Base-by-base conservation (phyloP, 2,888 invertebrate species). In the Vanessa cardui region DNA sequence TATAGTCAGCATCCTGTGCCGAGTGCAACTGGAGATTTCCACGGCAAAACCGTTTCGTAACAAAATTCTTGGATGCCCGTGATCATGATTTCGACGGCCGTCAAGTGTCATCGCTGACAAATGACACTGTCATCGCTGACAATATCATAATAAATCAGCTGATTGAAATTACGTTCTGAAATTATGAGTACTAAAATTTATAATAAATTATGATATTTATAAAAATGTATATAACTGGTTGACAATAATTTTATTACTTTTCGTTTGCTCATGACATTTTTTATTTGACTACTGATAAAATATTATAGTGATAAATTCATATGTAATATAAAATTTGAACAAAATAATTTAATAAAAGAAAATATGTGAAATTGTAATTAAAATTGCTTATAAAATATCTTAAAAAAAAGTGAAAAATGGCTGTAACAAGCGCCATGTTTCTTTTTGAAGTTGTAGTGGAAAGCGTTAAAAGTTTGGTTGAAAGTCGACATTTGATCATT, bases 371-470 rank as follows among this genome's bases (percentile, higher is more conserved):
- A 59, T 47, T 60, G 45, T 16, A 56, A 61, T 58, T 64, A 66
- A 64, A n/a, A n/a, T n/a, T 56, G 50, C 5, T 9, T 5, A 26
- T 2, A 31, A 45, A 71, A 52, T n/a, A n/a, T 46, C 58, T 63
- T 52, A 64, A 72, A 68, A 72, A 73, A 78, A 74, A 77, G 73
- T 60, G 68, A 46, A 83, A 79, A 80, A 92, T 92, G 91, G 84
- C 90, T 21, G 87, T 87, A 39, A 78, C 83, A n/a, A 87, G 83
- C 65, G 85, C 85, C 64, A 88, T 92, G 88, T 92, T 88, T 72
- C 75, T 92, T 60, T 92, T 92, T 72, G 92, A 92, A 77, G 91
- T 92, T 20, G 89, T 91, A 3, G 83, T 92, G 15, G 85, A 86
- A 73, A 88, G 78, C 64, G 84, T 92, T 0, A 83, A 83, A 63